Evolutionary conservation across 30 jellyfish, hydroid and myxozoan species (phyloP).

Genomic region (Phacellophora camtschatica): DNA sequence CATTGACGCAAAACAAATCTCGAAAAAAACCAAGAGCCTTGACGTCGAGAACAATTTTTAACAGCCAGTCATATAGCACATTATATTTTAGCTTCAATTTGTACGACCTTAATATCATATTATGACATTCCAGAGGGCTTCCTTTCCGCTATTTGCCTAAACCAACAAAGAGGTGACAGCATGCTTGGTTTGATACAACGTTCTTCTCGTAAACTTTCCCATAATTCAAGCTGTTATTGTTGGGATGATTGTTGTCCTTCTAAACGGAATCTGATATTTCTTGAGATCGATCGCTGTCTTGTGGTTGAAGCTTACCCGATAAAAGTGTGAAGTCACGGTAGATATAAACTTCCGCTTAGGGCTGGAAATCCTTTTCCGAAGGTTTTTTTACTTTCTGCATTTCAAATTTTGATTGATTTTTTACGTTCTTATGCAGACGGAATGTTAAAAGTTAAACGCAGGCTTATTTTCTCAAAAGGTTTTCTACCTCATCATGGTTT

Average conservation of each 20-base stretch:
- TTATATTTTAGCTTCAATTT: not conserved
- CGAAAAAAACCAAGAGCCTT: no score
- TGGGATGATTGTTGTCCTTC: not conserved
- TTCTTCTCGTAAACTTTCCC: slow-evolving; percentile 22
- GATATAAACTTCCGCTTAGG: no score
- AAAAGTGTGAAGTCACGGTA: no score
- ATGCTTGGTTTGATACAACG: slow-evolving; percentile 1
- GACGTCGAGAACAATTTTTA: not conserved
- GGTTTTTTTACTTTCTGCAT: no score
- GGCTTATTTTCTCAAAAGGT: no score
- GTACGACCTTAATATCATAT: not conserved
- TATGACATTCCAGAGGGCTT: not conserved
- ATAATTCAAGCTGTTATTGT: slow-evolving; percentile 20
- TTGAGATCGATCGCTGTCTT: not conserved
- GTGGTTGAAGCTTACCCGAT: no score
- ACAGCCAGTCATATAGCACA: not conserved
- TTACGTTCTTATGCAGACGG: no score
- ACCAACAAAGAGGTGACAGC: slow-evolving; percentile 17
- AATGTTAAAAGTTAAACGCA: no score
- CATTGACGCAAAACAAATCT: no score
- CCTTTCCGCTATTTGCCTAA: slow-evolving; percentile 7
- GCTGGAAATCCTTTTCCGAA: no score
- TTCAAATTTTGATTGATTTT: no score
- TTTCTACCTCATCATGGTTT: no score
- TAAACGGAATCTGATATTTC: not conserved